Percentiles rank a stretch among this genome's conserved stretches.
phyloP scores from a whole-genome alignment of 2,888 invertebrate species.

The Chymomyza amoena region DNA sequence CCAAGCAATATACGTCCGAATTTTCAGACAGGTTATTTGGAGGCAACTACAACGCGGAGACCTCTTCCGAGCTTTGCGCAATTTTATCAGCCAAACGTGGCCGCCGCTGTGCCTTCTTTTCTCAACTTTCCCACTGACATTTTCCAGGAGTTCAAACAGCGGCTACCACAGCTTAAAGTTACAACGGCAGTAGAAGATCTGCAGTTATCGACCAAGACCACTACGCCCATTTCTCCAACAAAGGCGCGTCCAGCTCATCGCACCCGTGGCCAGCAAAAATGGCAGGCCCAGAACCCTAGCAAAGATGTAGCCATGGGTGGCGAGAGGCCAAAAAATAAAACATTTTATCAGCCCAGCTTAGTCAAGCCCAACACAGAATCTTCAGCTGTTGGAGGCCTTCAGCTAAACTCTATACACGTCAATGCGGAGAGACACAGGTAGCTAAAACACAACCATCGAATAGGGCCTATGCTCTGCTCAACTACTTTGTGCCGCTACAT shows the following conservation, averaged over 20 bases:
- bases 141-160: constrained; percentile 76
- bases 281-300: constrained; percentile 75
- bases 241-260: constrained; percentile 75
- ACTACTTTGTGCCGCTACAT: constrained; percentile 64
- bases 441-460: constrained; percentile 43
- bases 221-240: constrained; percentile 64
- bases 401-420: constrained; percentile 62
- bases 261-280: constrained; percentile 79
- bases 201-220: constrained; percentile 60
- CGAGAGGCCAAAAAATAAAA: constrained; percentile 34
- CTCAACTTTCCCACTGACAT: constrained; percentile 78
- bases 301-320: constrained; percentile 46
- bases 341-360: constrained; percentile 60
- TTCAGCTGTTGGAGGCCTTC: constrained; percentile 51
- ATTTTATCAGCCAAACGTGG: constrained; percentile 45
- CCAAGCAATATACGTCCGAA: constrained; percentile 27
- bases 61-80: constrained; percentile 66
- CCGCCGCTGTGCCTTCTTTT: constrained; percentile 75
- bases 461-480: constrained; percentile 33
- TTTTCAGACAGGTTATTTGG: constrained; percentile 68
- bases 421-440: constrained; percentile 74
- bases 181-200: not conserved
- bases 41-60: constrained; percentile 72
- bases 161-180: constrained; percentile 46
- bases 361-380: constrained; percentile 46